Evolutionary conservation across 2,113 vertebrate genomes (phyloP).

Genomic region (Apodemus sylvaticus): DNA sequence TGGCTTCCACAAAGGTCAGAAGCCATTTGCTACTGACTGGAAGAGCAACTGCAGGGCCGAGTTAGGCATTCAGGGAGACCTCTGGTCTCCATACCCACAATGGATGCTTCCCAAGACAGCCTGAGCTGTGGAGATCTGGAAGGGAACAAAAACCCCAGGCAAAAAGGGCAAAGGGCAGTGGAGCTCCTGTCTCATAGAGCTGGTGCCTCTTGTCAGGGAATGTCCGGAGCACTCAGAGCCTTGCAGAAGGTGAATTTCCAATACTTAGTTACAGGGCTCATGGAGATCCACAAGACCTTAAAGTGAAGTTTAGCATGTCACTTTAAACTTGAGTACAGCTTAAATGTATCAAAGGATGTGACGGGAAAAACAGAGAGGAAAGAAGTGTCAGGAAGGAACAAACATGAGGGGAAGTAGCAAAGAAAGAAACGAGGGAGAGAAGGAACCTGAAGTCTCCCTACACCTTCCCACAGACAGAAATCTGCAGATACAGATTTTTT

Average conservation of each 20-base stretch:
- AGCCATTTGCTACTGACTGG: constrained; percentile 5
- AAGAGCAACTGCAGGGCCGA: neutral
- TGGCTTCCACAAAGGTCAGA: neutral
- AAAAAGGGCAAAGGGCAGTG: neutral
- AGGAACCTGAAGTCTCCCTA: neutral
- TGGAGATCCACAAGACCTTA: neutral
- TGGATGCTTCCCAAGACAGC: neutral
- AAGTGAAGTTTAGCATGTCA: neutral
- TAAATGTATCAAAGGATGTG: neutral
- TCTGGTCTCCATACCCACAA: neutral
- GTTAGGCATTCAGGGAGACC: neutral
- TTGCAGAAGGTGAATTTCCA: neutral
- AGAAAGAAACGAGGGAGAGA: neutral
- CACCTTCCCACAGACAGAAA: neutral
- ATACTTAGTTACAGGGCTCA: neutral
- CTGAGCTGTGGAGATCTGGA: neutral
- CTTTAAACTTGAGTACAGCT: neutral
- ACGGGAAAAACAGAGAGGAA: neutral
- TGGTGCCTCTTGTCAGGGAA: neutral
- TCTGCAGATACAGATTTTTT: neutral
- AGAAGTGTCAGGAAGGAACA: neutral
- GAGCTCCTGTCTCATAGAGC: neutral
- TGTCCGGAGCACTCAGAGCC: neutral
- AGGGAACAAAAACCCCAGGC: neutral
- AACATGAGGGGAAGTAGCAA: neutral